phyloP scores from a whole-genome alignment of 2,797 vertebrate genomes.

The Sebastiscus albofasciatus region DNA sequence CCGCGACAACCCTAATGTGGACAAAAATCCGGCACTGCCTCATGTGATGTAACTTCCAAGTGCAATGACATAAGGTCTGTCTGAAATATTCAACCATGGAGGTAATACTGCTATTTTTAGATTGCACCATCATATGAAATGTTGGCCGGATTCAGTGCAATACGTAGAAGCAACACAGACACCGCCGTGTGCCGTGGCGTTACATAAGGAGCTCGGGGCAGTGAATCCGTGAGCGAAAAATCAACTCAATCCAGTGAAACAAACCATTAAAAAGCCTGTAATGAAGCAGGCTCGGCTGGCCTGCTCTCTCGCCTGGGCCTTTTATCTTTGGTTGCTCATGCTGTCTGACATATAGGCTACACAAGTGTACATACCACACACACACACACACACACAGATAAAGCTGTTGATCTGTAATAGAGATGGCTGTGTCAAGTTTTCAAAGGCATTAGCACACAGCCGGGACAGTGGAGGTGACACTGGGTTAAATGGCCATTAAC shows the following conservation, averaged over 20 bases:
- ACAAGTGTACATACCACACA: background rate
- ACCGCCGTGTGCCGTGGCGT: background rate
- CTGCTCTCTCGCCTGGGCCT: background rate
- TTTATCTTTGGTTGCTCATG: background rate
- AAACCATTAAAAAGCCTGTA: slow-evolving; percentile 4
- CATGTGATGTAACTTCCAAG: background rate
- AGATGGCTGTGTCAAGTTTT: slow-evolving; percentile 61
- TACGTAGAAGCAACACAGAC: background rate
- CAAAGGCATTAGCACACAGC: slow-evolving; percentile 59
- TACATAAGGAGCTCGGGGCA: background rate
- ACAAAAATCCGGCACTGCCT: background rate
- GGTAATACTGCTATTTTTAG: background rate
- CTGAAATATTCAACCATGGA: background rate
- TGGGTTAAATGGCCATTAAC: slow-evolving; percentile 80
- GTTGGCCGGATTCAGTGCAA: background rate
- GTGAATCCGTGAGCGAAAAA: slow-evolving; percentile 10
- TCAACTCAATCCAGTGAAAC: slow-evolving; percentile 4
- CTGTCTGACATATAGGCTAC: background rate
- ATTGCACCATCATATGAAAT: slow-evolving; percentile 1
- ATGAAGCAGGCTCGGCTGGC: slow-evolving; percentile 4
- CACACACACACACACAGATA: slow-evolving; percentile 2
- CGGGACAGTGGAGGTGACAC: slow-evolving; percentile 59
- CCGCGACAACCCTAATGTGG: no score
- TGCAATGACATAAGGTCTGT: background rate
- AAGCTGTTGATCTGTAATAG: slow-evolving; percentile 54